These are phyloP conservation scores for Ferrisia virgata DNA, from an alignment of 2,888 invertebrate species.

Conservation along the genomic window DNA sequence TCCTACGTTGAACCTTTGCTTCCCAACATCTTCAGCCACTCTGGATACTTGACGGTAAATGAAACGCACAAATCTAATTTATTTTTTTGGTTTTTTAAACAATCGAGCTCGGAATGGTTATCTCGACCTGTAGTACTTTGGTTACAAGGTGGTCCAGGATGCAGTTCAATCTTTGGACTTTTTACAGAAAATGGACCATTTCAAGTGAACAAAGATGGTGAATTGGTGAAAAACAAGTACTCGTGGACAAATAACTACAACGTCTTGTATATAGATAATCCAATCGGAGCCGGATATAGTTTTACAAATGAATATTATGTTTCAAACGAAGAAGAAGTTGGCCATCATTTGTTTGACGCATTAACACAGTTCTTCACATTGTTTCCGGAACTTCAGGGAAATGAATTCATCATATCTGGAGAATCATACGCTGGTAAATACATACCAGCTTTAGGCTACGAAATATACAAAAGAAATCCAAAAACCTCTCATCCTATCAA, in stretches of 20 bases:
- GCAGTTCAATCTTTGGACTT: slow-evolving; percentile 49
- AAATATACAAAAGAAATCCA: too few relatives aligned
- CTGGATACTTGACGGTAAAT: slow-evolving; percentile 64
- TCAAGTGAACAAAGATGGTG: slow-evolving; percentile 50
- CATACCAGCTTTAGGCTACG: slow-evolving; percentile 72
- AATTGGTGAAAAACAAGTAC: slow-evolving; percentile 63
- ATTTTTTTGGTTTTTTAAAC: slow-evolving; percentile 59
- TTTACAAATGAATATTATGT: slow-evolving; percentile 80
- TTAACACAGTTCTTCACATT: slow-evolving; percentile 78
- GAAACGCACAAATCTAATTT: slow-evolving; percentile 55
- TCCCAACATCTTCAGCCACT: slow-evolving; percentile 57
- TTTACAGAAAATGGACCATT: slow-evolving; percentile 57
- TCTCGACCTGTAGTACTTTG: slow-evolving; percentile 57
- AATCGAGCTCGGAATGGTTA: slow-evolving; percentile 52
- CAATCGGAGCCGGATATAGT: slow-evolving; percentile 88
- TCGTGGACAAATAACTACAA: slow-evolving; percentile 78
- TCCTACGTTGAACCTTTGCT: background rate
- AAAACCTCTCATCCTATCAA: too few relatives aligned
- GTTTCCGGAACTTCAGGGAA: slow-evolving; percentile 70
- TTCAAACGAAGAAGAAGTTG: too few relatives aligned
- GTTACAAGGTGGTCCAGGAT: slow-evolving; percentile 51
- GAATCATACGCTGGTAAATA: slow-evolving; percentile 86
- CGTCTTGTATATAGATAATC: slow-evolving; percentile 87
- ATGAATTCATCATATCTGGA: slow-evolving; percentile 81
- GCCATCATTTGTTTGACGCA: slow-evolving; percentile 73